Base-by-base conservation (phyloP, 2,797 vertebrate genomes). In the Vespertilio murinus region DNA sequence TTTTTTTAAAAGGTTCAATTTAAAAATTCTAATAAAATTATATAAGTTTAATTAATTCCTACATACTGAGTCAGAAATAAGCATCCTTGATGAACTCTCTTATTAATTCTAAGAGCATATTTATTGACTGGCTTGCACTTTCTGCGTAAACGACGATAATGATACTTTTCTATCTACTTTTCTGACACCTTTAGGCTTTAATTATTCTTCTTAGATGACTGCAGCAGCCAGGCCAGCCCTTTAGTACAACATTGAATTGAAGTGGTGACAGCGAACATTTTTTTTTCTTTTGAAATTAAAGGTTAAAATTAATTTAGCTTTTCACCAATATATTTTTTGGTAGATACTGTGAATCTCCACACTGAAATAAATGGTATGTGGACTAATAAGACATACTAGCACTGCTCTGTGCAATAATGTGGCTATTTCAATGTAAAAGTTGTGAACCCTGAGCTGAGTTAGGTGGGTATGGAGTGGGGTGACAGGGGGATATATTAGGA, bases 31-130 rank as follows among this genome's bases (percentile, higher is more conserved):
- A 71, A 77, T 77, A 77, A 77, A 77, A 77, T 22, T 35, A 70
- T 74, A 69, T 81, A 3, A 92, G 79, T 74, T 38, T n/a, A 52
- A 91, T 78, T 90, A 69, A 94, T 93, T 92, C 94, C 87, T 93
- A 78, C 25, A 83, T 82, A 54, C 33, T 82, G 45, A 91, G 30
- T 90, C 35, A 90, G 56, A 95, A 87, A 87, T 18, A 91, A 73
- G 30, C 49, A 93, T 25, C 22, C 16, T 79, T 75, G 64, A 93
- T 89, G 64, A 95, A 78, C 30, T 91, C 40, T 61, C 4, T 64
- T 52, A 89, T 84, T 94, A 95, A 95, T 90, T 93, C 74, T 81
- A 77, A 87, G 33, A 88, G 33, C 70, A 14, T 74, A 12, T 73
- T 10, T 90, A 86, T 86, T 88, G 70, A 88, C 69, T 88, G 3